phyloP scores from a whole-genome alignment of 2,797 vertebrate species.

The Margarornis squamiger region DNA sequence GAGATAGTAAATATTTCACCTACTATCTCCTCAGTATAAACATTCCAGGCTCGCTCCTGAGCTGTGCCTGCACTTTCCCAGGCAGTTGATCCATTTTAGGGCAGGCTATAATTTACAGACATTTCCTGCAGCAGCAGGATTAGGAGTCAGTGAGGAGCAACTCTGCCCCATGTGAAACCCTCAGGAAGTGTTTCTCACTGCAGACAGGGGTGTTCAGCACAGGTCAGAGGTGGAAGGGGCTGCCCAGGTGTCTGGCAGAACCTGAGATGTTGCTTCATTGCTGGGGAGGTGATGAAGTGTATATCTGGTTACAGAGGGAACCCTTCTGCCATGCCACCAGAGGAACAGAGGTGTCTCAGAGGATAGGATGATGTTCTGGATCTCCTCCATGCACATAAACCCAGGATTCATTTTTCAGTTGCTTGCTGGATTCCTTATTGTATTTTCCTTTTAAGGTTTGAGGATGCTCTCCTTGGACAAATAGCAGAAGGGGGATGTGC shows the following conservation, averaged over 20 bases:
- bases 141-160: constrained; percentile 2
- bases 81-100: constrained; percentile 24
- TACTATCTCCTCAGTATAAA: background rate
- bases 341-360: constrained; percentile 27
- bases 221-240: constrained; percentile 10
- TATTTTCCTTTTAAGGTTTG: constrained; percentile 9
- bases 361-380: constrained; percentile 44
- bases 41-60: background rate
- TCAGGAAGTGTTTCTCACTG: background rate
- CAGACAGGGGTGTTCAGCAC: background rate
- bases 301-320: constrained; percentile 26
- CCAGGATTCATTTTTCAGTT: constrained; percentile 20
- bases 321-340: background rate
- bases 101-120: constrained; percentile 16
- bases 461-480: background rate
- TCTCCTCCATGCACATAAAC: constrained; percentile 48
- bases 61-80: constrained; percentile 45
- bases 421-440: background rate
- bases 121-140: constrained; percentile 45
- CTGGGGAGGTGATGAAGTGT: background rate
- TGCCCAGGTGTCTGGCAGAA: constrained; percentile 55
- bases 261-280: background rate
- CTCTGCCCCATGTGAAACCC: constrained; percentile 11
- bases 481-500: background rate
- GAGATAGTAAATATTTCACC: constrained; percentile 5